Conservation (phyloP, 1,140 invertebrate genomes). For the Olivierus martensii region DNA sequence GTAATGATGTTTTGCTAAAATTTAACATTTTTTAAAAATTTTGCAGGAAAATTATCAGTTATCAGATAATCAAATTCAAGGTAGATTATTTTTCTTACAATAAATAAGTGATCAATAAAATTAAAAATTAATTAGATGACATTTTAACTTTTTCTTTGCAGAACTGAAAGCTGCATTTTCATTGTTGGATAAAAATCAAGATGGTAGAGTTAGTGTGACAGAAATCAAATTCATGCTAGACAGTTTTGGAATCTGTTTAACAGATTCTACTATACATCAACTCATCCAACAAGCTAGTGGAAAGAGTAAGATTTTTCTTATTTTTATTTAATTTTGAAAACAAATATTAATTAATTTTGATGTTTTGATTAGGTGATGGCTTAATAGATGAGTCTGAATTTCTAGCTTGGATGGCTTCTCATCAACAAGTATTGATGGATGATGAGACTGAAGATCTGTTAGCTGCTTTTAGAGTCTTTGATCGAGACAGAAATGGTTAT, state of each 20-base stretch:
- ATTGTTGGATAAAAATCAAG: slow-evolving; percentile 53
- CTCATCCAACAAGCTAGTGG: slow-evolving; percentile 53
- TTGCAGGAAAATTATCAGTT: too few relatives aligned
- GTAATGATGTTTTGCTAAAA: too few relatives aligned
- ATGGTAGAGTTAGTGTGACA: slow-evolving; percentile 50
- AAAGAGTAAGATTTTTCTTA: slow-evolving; percentile 43
- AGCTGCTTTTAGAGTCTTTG: slow-evolving; percentile 61
- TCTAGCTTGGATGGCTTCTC: slow-evolving; percentile 20
- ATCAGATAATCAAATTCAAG: too few relatives aligned
- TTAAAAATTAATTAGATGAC: too few relatives aligned
- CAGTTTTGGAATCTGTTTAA: slow-evolving; percentile 51
- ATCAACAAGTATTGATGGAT: slow-evolving; percentile 10
- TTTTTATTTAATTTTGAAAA: slow-evolving; percentile 3
- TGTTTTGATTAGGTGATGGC: slow-evolving; percentile 16
- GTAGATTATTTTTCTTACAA: too few relatives aligned
- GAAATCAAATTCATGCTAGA: slow-evolving; percentile 59
- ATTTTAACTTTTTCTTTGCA: not conserved
- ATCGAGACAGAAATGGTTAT: slow-evolving; percentile 57
- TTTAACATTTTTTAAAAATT: too few relatives aligned
- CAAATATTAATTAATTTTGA: not conserved
- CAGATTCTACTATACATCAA: slow-evolving; percentile 39
- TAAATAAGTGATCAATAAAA: too few relatives aligned
- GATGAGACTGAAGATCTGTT: slow-evolving; percentile 43
- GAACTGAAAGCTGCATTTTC: slow-evolving; percentile 51
- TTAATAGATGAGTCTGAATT: slow-evolving; percentile 24